Percentiles rank a stretch among this genome's conserved stretches.
phyloP scores from a whole-genome alignment of 2,888 invertebrate genomes.

The Linnaemya vulpina region DNA sequence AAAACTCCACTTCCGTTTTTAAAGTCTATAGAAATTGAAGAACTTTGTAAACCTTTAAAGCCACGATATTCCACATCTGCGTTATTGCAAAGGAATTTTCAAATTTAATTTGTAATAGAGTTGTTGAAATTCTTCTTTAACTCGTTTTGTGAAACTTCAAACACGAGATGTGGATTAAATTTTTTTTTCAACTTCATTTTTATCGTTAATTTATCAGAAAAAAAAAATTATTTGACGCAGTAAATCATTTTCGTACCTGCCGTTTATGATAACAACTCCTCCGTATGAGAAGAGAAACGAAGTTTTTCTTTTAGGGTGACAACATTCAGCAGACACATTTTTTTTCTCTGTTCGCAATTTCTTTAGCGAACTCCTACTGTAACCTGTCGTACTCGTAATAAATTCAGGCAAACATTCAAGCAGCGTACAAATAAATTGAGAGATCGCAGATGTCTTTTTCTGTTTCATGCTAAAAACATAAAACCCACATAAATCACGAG shows the following conservation, averaged over 20 bases:
- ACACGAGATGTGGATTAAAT: too few species aligned
- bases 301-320: slow-evolving; percentile 50
- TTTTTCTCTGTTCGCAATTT: slow-evolving; percentile 2
- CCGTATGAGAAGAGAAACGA: slow-evolving; percentile 32
- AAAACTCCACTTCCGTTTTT: too few species aligned
- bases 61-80: too few species aligned
- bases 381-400: slow-evolving; percentile 25
- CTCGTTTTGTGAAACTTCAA: too few species aligned
- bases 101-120: too few species aligned
- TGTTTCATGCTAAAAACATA: slow-evolving; percentile 38
- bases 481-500: slow-evolving; percentile 62
- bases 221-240: slow-evolving; percentile 32
- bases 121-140: too few species aligned
- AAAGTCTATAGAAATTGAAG: too few species aligned
- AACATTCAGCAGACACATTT: slow-evolving; percentile 13
- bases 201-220: slow-evolving; percentile 1
- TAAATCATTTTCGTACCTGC: slow-evolving; percentile 45
- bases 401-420: neutral
- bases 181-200: too few species aligned
- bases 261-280: slow-evolving; percentile 48
- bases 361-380: slow-evolving; percentile 16
- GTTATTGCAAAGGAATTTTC: too few species aligned
- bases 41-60: too few species aligned
- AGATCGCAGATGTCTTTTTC: slow-evolving; percentile 40
- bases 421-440: slow-evolving; percentile 23